Percentiles rank a stretch among this genome's conserved stretches.
phyloP scores from a whole-genome alignment of 2,888 invertebrate species.

The Tetragonula carbonaria region DNA sequence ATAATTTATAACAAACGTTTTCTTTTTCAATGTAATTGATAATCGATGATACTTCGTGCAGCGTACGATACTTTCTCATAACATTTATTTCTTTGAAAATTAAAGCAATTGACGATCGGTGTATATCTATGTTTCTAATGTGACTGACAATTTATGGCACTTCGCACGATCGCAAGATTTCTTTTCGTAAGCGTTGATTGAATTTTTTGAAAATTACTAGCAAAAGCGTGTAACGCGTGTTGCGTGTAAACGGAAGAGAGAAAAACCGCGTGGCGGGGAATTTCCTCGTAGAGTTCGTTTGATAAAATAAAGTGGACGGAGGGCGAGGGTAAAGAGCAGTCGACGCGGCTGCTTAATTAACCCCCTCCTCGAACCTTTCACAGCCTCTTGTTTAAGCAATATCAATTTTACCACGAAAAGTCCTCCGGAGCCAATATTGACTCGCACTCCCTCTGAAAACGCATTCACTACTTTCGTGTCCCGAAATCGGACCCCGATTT shows the following conservation, averaged over 20 bases:
- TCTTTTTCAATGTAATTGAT: too few relatives aligned
- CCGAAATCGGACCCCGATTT: conserved; percentile 38
- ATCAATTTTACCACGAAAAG: conserved; percentile 69
- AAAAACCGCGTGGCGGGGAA: neutral
- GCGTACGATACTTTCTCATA: too few relatives aligned
- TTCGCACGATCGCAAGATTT: too few relatives aligned
- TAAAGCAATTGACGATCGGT: too few relatives aligned
- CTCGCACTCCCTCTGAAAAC: neutral
- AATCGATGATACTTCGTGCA: too few relatives aligned
- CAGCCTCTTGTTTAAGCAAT: conserved; percentile 53
- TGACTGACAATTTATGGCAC: too few relatives aligned
- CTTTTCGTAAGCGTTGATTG: too few relatives aligned
- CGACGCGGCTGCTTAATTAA: conserved; percentile 61
- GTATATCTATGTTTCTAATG: too few relatives aligned
- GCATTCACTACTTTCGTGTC: neutral
- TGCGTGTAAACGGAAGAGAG: neutral
- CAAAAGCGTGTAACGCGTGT: neutral
- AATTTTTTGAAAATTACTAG: neutral
- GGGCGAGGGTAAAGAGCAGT: conserved; percentile 22
- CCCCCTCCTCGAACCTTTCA: conserved; percentile 43
- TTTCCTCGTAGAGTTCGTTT: conserved; percentile 32
- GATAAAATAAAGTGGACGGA: conserved; percentile 52
- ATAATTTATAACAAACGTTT: too few relatives aligned
- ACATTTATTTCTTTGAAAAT: too few relatives aligned
- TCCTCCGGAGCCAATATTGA: conserved; percentile 51